phyloP scores from a whole-genome alignment of 2,888 invertebrate genomes.

The Clistopyga incitator region DNA sequence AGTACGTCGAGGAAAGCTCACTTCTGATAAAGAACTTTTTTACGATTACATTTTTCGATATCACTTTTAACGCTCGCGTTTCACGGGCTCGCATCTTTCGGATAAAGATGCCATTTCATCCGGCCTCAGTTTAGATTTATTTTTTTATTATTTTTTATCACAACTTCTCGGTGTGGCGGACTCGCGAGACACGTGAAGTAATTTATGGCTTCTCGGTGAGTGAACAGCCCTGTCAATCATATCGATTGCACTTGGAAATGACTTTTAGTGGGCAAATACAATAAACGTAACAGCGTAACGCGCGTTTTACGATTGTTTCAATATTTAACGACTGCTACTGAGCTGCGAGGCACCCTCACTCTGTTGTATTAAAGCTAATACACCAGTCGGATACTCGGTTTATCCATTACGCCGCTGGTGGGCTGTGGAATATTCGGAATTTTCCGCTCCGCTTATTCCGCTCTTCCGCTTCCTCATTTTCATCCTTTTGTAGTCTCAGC shows the following conservation, averaged over 20 bases:
- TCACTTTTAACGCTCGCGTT: not conserved
- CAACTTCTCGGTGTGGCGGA: not conserved
- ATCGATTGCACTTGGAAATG: slow-evolving; percentile 21
- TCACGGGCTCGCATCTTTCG: not conserved
- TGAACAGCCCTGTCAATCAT: slow-evolving; percentile 17
- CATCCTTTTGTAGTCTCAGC: not conserved
- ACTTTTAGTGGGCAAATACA: not conserved
- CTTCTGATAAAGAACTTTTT: not conserved
- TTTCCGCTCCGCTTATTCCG: not conserved
- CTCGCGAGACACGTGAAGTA: not conserved
- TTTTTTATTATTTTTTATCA: slow-evolving; percentile 19
- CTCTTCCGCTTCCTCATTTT: not conserved
- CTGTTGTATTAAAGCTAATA: slow-evolving; percentile 27
- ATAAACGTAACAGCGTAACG: not conserved
- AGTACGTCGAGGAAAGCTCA: not conserved
- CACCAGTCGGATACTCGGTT: slow-evolving; percentile 36
- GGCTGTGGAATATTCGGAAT: slow-evolving; percentile 38
- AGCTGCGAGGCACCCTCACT: not conserved
- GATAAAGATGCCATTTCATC: not conserved
- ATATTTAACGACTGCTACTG: slow-evolving; percentile 52
- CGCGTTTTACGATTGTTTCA: slow-evolving; percentile 36
- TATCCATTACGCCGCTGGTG: slow-evolving; percentile 40
- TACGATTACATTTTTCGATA: slow-evolving; percentile 15
- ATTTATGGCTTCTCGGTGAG: not conserved
- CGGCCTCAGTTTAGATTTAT: not conserved